phyloP scores from a whole-genome alignment of 2,888 invertebrate genomes.

The Zaprionus obscuricornis region DNA sequence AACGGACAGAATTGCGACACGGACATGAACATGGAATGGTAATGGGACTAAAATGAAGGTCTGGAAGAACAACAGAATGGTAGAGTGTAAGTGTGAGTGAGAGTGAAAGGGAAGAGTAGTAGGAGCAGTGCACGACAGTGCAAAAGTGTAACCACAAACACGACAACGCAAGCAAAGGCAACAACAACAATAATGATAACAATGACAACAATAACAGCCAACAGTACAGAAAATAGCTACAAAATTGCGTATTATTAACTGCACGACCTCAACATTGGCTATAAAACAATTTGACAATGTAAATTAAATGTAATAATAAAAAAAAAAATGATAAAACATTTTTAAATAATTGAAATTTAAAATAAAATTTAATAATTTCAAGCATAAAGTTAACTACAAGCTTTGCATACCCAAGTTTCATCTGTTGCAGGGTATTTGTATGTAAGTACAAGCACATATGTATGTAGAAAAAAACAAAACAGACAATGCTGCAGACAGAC shows the following conservation, averaged over 20 bases:
- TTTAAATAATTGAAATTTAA: no score
- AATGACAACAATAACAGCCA: constrained; percentile 27
- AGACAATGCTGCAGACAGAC: constrained; percentile 13
- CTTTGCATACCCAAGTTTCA: no score
- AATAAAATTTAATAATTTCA: no score
- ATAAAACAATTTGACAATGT: no score
- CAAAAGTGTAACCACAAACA: constrained; percentile 78
- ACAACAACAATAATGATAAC: constrained; percentile 8
- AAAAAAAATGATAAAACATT: no score
- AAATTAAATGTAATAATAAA: no score
- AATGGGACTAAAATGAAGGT: not conserved
- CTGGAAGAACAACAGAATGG: no score
- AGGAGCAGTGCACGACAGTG: no score
- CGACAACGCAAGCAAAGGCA: constrained; percentile 59
- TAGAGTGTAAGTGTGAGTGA: not conserved
- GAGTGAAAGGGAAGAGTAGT: not conserved
- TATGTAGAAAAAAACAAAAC: constrained; percentile 11
- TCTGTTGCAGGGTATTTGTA: no score
- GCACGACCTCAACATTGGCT: no score
- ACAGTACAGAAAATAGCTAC: constrained; percentile 43
- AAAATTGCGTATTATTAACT: not conserved
- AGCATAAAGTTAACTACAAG: no score
- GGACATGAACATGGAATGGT: constrained; percentile 8
- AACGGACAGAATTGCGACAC: constrained; percentile 14
- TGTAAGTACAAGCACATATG: constrained; percentile 30